Evolutionary conservation across 2,888 invertebrate genomes (phyloP).

Genomic region (Ferdinandea cuprea): DNA sequence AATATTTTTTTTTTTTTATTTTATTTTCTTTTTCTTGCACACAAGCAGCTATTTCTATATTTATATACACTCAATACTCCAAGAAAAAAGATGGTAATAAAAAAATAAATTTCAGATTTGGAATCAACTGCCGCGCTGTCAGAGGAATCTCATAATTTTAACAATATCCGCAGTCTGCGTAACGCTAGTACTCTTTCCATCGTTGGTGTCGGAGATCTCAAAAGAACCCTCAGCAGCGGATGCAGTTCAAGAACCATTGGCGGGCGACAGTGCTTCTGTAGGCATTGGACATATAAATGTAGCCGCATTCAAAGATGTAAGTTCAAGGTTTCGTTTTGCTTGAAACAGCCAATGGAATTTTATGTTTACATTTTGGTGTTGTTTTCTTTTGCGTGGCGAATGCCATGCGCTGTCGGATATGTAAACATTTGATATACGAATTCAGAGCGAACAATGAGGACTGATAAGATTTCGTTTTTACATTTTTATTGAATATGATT

Average conservation of each 20-base stretch:
- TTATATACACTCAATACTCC: conserved; percentile 1
- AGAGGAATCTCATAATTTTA: conserved; percentile 90
- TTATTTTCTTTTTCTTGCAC: neutral
- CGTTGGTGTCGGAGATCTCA: conserved; percentile 78
- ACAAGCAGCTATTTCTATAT: conserved; percentile 7
- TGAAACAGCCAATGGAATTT: conserved; percentile 14
- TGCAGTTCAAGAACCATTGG: conserved; percentile 20
- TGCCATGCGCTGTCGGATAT: neutral
- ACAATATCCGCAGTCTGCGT: conserved; percentile 85
- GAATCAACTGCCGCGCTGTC: conserved; percentile 93
- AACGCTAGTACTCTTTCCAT: conserved; percentile 86
- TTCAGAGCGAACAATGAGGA: neutral
- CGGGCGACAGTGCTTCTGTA: conserved; percentile 27
- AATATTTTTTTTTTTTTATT: neutral
- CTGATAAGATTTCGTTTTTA: no score
- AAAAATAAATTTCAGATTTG: conserved; percentile 86
- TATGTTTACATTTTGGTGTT: conserved; percentile 14
- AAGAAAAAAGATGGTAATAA: neutral
- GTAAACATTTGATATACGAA: conserved; percentile 14
- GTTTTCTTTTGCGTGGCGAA: neutral
- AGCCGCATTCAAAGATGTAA: conserved; percentile 72
- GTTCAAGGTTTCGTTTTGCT: conserved; percentile 23
- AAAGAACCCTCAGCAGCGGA: conserved; percentile 51
- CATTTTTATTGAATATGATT: neutral
- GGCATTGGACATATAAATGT: conserved; percentile 69